Evolutionary conservation across 1,140 invertebrate species (phyloP).

Genomic region (Panagrolaimus sp.): DNA sequence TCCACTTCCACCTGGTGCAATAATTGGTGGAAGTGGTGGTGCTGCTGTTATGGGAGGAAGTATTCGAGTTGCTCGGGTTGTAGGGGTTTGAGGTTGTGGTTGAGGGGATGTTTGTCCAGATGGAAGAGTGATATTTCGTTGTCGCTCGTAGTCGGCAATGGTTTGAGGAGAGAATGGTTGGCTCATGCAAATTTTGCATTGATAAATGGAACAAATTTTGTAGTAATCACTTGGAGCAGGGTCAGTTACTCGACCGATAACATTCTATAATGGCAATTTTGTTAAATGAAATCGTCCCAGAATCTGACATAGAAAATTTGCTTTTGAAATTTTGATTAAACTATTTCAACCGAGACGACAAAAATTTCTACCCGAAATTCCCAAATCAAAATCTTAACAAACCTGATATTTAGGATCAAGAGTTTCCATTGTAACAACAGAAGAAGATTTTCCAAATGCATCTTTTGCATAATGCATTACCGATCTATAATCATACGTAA

Average conservation of each 20-base stretch:
- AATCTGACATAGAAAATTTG: no score
- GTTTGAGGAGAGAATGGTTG: slow-evolving; percentile 20
- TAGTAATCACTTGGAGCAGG: slow-evolving; percentile 48
- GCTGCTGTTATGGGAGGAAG: not conserved
- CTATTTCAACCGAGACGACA: no score
- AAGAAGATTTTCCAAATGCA: slow-evolving; percentile 34
- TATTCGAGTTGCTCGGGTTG: not conserved
- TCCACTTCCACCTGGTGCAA: not conserved
- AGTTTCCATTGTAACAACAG: slow-evolving; percentile 21
- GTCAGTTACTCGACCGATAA: slow-evolving; percentile 47
- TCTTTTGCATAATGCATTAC: slow-evolving; percentile 54
- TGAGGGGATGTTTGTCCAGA: not conserved
- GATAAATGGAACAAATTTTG: slow-evolving; percentile 50
- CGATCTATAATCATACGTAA: slow-evolving; percentile 49
- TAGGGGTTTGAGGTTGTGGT: not conserved
- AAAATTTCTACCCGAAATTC: no score
- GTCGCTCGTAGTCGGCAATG: not conserved
- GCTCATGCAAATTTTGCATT: slow-evolving; percentile 39
- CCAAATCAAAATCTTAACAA: no score
- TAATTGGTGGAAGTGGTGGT: not conserved
- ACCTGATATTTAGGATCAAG: slow-evolving; percentile 2
- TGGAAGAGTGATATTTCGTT: no score
- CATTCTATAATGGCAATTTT: slow-evolving; percentile 28
- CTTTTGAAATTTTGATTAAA: no score
- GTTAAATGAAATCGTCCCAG: no score